Evolutionary conservation across 2,797 vertebrate species (phyloP).

Genomic region (Ctenochaetus hawaiiensis): DNA sequence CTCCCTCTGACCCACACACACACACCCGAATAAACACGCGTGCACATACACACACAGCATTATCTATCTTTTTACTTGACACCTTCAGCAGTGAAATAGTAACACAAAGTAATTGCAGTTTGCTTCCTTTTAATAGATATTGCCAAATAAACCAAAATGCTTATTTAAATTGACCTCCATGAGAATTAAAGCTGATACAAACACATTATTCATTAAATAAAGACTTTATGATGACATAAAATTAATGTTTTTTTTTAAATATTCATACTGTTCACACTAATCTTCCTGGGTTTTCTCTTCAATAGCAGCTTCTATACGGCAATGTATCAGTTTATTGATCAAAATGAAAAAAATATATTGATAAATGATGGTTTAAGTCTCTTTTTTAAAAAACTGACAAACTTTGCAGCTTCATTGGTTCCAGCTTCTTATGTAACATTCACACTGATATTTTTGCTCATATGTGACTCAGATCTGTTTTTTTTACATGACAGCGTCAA

Average conservation of each 20-base stretch:
- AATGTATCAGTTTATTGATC: no score
- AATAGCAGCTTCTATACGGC: no score
- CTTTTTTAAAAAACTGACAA: background rate
- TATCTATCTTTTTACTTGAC: no score
- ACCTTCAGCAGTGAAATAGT: background rate
- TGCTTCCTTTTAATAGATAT: slow-evolving; percentile 1
- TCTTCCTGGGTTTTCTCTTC: no score
- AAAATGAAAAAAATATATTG: background rate
- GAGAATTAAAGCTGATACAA: background rate
- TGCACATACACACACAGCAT: background rate
- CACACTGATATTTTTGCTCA: no score
- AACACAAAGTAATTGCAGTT: no score
- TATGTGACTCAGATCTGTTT: no score
- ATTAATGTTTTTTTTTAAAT: background rate
- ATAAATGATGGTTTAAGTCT: background rate
- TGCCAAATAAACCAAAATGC: background rate
- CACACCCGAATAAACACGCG: background rate
- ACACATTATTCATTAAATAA: background rate
- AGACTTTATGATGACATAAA: background rate
- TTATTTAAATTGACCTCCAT: background rate
- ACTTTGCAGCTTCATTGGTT: background rate
- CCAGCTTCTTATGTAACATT: background rate
- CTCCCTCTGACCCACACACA: slow-evolving; percentile 5
- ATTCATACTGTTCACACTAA: no score
- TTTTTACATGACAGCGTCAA: no score